These are phyloP conservation scores for Dione vanillae DNA, from an alignment of 2,888 invertebrate species.

Conservation along the genomic window DNA sequence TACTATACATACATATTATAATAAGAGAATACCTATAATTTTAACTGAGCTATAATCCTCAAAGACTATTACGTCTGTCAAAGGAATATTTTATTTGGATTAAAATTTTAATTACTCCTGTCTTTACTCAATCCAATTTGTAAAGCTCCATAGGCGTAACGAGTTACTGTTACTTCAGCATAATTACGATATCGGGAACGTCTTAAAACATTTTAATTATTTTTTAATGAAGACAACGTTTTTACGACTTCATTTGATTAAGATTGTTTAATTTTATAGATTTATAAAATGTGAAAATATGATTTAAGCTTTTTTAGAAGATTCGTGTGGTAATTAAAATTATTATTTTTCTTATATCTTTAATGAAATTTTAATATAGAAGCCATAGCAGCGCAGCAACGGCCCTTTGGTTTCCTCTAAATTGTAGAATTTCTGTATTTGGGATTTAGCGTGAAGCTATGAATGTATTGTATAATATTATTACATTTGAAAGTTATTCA, in stretches of 20 bases:
- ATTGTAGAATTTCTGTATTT: too few species aligned
- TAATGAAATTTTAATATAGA: too few species aligned
- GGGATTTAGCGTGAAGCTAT: too few species aligned
- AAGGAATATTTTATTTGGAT: conserved; percentile 24
- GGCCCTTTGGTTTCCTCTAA: too few species aligned
- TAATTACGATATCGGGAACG: conserved; percentile 32
- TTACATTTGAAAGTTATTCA: too few species aligned
- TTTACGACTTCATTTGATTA: conserved; percentile 30
- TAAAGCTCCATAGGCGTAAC: conserved; percentile 18
- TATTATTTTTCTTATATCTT: too few species aligned
- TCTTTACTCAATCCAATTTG: conserved; percentile 21
- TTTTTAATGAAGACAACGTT: conserved; percentile 31
- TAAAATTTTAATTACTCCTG: conserved; percentile 23
- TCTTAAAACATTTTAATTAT: conserved; percentile 30
- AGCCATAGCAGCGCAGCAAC: too few species aligned
- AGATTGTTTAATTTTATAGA: conserved; percentile 16
- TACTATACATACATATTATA: too few species aligned
- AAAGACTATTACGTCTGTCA: conserved; percentile 14
- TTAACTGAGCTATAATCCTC: neutral
- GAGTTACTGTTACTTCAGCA: conserved; percentile 20
- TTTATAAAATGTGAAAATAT: neutral
- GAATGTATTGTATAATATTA: too few species aligned
- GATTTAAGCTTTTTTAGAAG: neutral
- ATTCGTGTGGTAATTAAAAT: neutral
- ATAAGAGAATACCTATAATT: neutral